Percentiles rank a stretch among this genome's conserved stretches.
These are phyloP conservation scores for Horisme vitalbata DNA, from an alignment of 2,888 invertebrate species.

Conservation along the genomic window DNA sequence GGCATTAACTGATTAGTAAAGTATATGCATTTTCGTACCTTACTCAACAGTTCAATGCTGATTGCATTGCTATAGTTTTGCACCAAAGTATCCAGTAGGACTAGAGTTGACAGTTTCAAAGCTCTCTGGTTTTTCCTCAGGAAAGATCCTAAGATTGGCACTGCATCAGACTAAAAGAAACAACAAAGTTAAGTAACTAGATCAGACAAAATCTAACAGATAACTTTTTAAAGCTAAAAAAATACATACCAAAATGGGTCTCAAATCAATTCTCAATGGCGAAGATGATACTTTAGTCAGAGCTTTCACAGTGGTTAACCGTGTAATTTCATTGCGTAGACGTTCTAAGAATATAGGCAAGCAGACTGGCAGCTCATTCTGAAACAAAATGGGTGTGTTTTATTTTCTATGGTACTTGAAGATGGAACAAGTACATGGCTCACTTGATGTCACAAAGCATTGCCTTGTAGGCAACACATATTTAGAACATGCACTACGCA, in stretches of 20 bases:
- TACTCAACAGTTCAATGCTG: conserved; percentile 87
- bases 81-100: conserved; percentile 94
- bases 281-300: conserved; percentile 96
- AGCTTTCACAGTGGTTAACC: conserved; percentile 97
- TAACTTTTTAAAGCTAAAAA: conserved; percentile 1
- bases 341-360: conserved; percentile 97
- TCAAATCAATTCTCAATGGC: conserved; percentile 91
- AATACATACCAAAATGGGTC: conserved; percentile 88
- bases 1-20: too few relatives aligned
- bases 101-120: conserved; percentile 94
- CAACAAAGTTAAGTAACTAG: conserved; percentile 1
- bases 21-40: conserved; percentile 76
- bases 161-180: conserved; percentile 87
- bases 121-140: conserved; percentile 98
- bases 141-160: conserved; percentile 96
- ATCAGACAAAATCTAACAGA: too few relatives aligned
- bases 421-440: too few relatives aligned
- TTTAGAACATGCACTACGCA: too few relatives aligned
- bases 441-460: too few relatives aligned
- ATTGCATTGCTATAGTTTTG: conserved; percentile 91
- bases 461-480: too few relatives aligned
- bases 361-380: conserved; percentile 90
- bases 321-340: conserved; percentile 97
- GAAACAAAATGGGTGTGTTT: too few relatives aligned
- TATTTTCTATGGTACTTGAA: too few relatives aligned